phyloP scores from a whole-genome alignment of 2,113 vertebrate species.

The Oncorhynchus gorbuscha region DNA sequence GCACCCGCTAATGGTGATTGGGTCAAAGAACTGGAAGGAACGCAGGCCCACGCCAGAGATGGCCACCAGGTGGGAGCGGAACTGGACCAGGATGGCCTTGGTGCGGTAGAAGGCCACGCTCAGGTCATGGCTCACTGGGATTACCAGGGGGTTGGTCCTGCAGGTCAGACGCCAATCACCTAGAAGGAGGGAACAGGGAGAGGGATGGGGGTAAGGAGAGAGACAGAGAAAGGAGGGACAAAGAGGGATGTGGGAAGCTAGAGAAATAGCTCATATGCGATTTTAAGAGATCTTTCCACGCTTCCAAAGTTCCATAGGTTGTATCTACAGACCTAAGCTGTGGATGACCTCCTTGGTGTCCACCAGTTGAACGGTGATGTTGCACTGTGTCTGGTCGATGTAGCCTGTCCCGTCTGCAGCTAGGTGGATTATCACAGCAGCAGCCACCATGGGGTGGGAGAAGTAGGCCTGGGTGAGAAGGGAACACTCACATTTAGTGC shows the following conservation, averaged over 20 bases:
- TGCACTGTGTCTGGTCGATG: slow-evolving; percentile 90
- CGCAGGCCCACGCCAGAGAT: slow-evolving; percentile 96
- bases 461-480: slow-evolving; percentile 80
- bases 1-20: slow-evolving; percentile 96
- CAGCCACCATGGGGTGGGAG: slow-evolving; percentile 93
- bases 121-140: slow-evolving; percentile 97
- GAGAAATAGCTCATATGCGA: no score
- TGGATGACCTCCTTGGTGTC: slow-evolving; percentile 91
- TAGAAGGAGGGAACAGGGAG: slow-evolving; percentile 61
- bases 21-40: slow-evolving; percentile 98
- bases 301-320: no score
- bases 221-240: neutral
- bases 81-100: slow-evolving; percentile 88
- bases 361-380: slow-evolving; percentile 88
- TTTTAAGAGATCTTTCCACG: no score
- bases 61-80: slow-evolving; percentile 87
- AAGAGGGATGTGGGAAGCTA: no score
- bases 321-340: slow-evolving; percentile 79
- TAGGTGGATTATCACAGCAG: slow-evolving; percentile 91
- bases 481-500: no score
- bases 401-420: slow-evolving; percentile 91
- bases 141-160: slow-evolving; percentile 95
- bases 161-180: slow-evolving; percentile 95
- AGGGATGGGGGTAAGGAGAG: slow-evolving; percentile 4
- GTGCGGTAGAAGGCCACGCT: slow-evolving; percentile 97